Base-by-base conservation (phyloP, 2,888 invertebrate genomes). In the Cephus pulcher region DNA sequence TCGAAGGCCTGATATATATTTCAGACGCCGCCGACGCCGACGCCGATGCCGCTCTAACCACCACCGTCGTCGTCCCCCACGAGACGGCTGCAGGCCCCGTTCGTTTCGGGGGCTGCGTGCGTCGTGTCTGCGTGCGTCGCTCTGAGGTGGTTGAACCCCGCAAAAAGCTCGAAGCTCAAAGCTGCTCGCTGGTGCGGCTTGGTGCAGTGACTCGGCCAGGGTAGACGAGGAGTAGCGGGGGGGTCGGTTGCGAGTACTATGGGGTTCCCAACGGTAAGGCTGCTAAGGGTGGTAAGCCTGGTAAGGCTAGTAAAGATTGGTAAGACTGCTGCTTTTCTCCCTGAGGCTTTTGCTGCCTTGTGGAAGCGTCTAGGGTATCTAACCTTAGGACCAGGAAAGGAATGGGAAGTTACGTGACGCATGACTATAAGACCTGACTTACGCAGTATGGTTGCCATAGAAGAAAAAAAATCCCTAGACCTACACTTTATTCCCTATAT, bases 91-190 rank as follows among this genome's bases (percentile, higher is more conserved):
- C 23, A 56, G 56, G 56, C 56, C 56, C 56, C 56, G 56, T 32
- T 71, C 71, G 78, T 78, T 76, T 74, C 35, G 74, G 74, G 74
- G 33, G 82, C 83, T 84, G 84, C 84, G 84, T 84, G 83, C 82
- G 83, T 82, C 82, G 80, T 82, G 75, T 75, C 81, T 82, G 84
- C 83, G 84, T 83, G 84, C 84, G 82, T 81, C 84, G 84, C 84
- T 84, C 82, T 83, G 88, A 87, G 89, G 90, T 90, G 89, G 88
- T 89, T 90, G 89, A 90, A 90, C 90, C 85, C 85, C 82, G 86
- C 87, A 89, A 89, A 90, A 90, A 89, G 88, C 88, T 88, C 85
- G 83, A 88, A 87, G 88, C 88, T 89, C 88, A 85, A 88, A 87
- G 87, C 89, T 86, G 86, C 85, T 84, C 83, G 86, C 84, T 56